Evolutionary conservation across 2,888 invertebrate species (phyloP), one percentile per base, ranked within the genome.

Genomic region (Pollenia angustigena): DNA sequence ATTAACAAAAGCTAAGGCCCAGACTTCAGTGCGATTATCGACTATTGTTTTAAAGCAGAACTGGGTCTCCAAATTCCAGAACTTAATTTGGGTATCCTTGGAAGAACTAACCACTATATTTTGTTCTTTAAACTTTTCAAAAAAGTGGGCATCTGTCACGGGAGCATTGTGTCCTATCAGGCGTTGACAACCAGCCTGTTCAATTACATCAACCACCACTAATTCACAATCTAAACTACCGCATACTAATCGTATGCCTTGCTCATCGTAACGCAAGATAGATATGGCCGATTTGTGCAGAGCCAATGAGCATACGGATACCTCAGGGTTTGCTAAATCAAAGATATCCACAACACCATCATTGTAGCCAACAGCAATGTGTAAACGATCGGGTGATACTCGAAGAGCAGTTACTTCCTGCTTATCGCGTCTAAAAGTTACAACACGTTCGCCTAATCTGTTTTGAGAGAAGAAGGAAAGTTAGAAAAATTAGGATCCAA

Each of bases 31-130:
- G 90, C 96, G 95, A 93, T 97, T 97, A 82, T 98, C 98, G 56
- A 97, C 96, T 71, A 99, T 94, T 4, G 99, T 99, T 93, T 97
- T 97, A 91, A 99, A 99, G 93, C 99, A 99, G 91, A 98, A 97
- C 90, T 98, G 97, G 8, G 98, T 98, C 89, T 97, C 97, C 88
- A 99, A 94, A 93, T 99, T 98, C 99, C 99, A 99, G 92, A 99
- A 98, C 93, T 99, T 99, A 0, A 99, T 95, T 92, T 97, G 97
- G 10, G 97, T 97, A 92, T 99, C 99, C 93, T 98, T 98, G 0
- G 99, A 98, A 52, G 97, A 95, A 90, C 97, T 97, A 9, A 98
- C 94, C 10, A 98, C 92, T 88, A 95, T 95, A 81, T 96, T 94
- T 40, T 92, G 89, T 6, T 90, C 90, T 1, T 90, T 89, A 10